Evolutionary conservation across 1,140 invertebrate genomes (phyloP), one percentile per base, ranked within the genome.

Genomic region (Thrips palmi): DNA sequence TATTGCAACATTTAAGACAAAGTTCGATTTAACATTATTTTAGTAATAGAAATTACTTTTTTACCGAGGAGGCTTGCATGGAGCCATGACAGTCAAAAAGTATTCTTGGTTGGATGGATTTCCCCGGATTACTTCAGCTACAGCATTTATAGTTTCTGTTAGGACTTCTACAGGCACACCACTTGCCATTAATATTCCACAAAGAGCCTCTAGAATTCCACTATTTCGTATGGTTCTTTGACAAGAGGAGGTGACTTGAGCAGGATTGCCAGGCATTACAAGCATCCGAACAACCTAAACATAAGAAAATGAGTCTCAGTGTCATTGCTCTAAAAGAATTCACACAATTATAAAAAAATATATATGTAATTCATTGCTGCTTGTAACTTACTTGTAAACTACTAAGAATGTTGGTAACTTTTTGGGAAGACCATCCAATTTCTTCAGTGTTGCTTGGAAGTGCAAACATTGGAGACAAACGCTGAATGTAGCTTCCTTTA

Each of bases 111-210:
- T 97, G 7, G 62, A 66, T 21, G 73, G 64, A 54, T 87, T 83
- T 1, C 91, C 92, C 42, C 94, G 65, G 27, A 98, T 91, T 2
- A 91, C 74, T 63, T 99, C 94, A 1, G 80, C 87, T 2, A 98
- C 85, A 5, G 89, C 80, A 53, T 81, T 91, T 44, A 98, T 94
- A 0, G 88, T 89, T 66, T 97, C 91, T 1, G 88, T 93, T 12
- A 98, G 59, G 32, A 96, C 84, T 57, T 97, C 88, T 0, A 87
- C 84, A 1, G 93, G 92, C 1, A 98, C 86, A n/a, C 91, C 92
- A 55, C 72, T 80, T 2, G 88, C 82, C 82, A 97, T 93, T 4
- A 98, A 56, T 42, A 94, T 85, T 43, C 75, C 74, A 51, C 88
- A 94, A 7, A 97, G 56, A 27, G 77, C 74, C 61, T 80, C 68